Evolutionary conservation across 2,113 vertebrate species (phyloP), one percentile per base, ranked within the genome.

Genomic region (Psittacus erithacus): DNA sequence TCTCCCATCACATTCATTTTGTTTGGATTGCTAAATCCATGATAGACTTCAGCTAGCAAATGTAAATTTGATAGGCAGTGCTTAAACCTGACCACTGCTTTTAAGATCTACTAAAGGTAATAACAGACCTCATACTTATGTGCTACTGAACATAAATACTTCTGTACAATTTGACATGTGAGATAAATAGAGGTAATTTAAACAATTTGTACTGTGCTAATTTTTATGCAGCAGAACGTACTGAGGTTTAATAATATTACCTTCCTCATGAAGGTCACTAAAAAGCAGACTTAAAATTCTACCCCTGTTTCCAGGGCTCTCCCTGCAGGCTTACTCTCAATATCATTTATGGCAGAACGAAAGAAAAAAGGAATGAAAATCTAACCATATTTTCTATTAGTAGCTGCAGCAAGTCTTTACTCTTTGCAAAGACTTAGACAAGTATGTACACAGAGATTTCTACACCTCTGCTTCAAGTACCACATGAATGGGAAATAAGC

Each of bases 151-250:
- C 41, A 19, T 25, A 55, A 90, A 70, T 31, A 70, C 29, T 87
- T 93, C 44, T 65, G 44, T 82, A 79, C 89, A 81, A 84, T 75
- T 47, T 39, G 50, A 67, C 35, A 82, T 41, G 17, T 57, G 31
- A 88, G 80, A 93, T 70, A 92, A 95, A 92, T 71, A 87, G 55
- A 91, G 63, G 44, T 60, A 84, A 79, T 85, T 86, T 87, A 87
- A 91, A 77, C 35, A 90, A 82, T 49, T 69, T 70, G 75, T 49
- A 69, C 41, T 70, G 46, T 67, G 70, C 44, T 95, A 59, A 78
- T 77, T 86, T 87, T 88, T 90, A 70, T 35, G 59, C 67, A 70
- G 41, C 67, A 90, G 87, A 92, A 86, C 41, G 62, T 70, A 77
- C 44, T 82, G 49, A 77, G 74, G 79, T 79, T 96, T 91, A 93